Base-by-base conservation (phyloP, 2,113 vertebrate genomes). In the Rhinoderma darwinii region DNA sequence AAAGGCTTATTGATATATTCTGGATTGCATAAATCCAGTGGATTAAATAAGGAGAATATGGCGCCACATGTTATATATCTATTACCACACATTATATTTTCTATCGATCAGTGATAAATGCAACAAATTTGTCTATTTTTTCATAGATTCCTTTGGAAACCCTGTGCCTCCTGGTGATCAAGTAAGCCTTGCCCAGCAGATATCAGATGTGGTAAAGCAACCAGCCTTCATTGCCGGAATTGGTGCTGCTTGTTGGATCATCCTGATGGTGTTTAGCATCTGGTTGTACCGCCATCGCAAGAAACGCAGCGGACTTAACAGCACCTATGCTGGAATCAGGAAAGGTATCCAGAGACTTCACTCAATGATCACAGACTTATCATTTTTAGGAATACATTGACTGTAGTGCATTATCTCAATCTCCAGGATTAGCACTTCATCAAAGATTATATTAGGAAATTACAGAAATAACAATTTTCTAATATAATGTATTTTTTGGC, bases 181-280 rank as follows among this genome's bases (percentile, higher is more conserved):
- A 88, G 96, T 97, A 89, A 98, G 97, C 15, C 93, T 99, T 20
- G 96, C 98, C 54, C 97, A 98, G 95, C 97, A 99, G 94, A 99
- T 99, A 89, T 99, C 98, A 0, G 97, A 99, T 0, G 98, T 99
- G 43, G 97, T 99, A 56, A 98, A 96, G 88, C 98, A 99, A 91
- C 98, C 98, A 0, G 98, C 98, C 0, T 99, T 99, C 74, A 99
- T 99, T 43, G 98, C 97, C 0, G 98, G 98, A 10, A 98, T 99
- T 0, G 98, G 98, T 2, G 97, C 97, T 0, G 98, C 97, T 5
- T 99, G 98, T 66, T 99, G 98, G 98, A 97, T 99, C 90, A 97
- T 99, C 90, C 96, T 99, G 68, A 98, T 98, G 97, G 96, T 99
- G 80, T 99, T 99, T 92, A 99, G 98, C 89, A 95, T 99, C 94